Conservation (phyloP, 2,888 invertebrate genomes). For the Caenorhabditis plicata region DNA sequence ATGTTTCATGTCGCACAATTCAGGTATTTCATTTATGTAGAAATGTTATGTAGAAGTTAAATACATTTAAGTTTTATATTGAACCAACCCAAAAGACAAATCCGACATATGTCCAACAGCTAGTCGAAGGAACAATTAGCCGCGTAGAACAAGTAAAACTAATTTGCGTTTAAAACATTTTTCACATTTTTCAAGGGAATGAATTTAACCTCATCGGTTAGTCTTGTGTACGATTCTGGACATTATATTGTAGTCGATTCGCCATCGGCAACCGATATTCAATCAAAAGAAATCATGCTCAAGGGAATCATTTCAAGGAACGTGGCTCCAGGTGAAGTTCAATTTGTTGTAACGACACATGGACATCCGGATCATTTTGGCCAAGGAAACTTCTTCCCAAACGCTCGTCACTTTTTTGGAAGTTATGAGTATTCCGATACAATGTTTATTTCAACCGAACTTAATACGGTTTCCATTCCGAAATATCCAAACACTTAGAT, state of each 20-base stretch:
- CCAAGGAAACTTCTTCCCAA: conserved; percentile 58
- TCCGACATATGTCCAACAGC: conserved; percentile 48
- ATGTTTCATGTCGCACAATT: conserved; percentile 24
- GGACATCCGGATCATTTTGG: conserved; percentile 61
- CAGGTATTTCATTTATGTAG: no score
- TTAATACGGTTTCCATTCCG: conserved; percentile 26
- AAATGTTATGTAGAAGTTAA: neutral
- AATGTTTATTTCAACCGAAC: conserved; percentile 49
- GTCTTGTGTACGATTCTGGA: conserved; percentile 54
- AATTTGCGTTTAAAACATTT: neutral
- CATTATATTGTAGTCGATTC: conserved; percentile 59
- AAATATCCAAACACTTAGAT: neutral
- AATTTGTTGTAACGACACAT: conserved; percentile 57
- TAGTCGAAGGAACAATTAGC: conserved; percentile 42
- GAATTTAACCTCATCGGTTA: conserved; percentile 49
- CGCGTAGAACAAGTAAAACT: conserved; percentile 36
- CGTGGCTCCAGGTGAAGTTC: conserved; percentile 50
- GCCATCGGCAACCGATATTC: conserved; percentile 55
- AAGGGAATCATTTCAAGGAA: conserved; percentile 40
- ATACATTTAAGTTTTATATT: conserved; percentile 41
- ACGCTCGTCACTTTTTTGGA: conserved; percentile 60
- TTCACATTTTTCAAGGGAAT: conserved; percentile 42
- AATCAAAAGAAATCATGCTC: conserved; percentile 53
- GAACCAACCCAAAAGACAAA: conserved; percentile 39
- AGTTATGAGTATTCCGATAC: conserved; percentile 57